Conservation (phyloP, 1,140 invertebrate genomes). For the Leptopilina boulardi region DNA sequence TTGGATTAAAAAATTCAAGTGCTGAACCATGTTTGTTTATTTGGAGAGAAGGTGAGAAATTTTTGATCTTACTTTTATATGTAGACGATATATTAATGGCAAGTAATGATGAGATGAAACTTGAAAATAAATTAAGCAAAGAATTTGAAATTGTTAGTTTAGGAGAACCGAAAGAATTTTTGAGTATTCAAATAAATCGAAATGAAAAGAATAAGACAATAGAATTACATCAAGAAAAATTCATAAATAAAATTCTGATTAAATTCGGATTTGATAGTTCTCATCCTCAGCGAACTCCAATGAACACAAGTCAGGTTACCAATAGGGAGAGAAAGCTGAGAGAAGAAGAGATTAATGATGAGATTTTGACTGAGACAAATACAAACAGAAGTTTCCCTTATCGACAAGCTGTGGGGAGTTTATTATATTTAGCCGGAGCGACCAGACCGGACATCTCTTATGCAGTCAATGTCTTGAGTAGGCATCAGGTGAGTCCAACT, state of each 20-base stretch:
- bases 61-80: constrained; percentile 35
- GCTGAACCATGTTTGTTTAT: no score
- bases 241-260: constrained; percentile 18
- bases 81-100: neutral
- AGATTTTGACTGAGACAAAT: neutral
- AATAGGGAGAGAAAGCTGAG: constrained; percentile 31
- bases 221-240: constrained; percentile 36
- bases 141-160: constrained; percentile 41
- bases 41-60: neutral
- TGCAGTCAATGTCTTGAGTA: constrained; percentile 47
- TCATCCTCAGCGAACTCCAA: constrained; percentile 36
- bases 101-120: constrained; percentile 27
- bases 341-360: neutral
- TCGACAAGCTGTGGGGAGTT: constrained; percentile 18
- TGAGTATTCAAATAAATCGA: constrained; percentile 37
- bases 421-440: neutral
- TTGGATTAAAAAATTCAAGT: no score
- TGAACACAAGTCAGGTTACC: constrained; percentile 24
- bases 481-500: constrained; percentile 35
- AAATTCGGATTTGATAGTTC: constrained; percentile 28
- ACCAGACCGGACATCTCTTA: constrained; percentile 35
- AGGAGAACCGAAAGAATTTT: constrained; percentile 29
- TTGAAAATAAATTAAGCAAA: constrained; percentile 31
- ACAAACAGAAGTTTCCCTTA: constrained; percentile 16
- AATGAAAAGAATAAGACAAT: constrained; percentile 9